Percentiles rank a stretch among this genome's conserved stretches.
These are phyloP conservation scores for Acanthisitta chloris DNA, from an alignment of 2,113 vertebrate genomes.

Conservation along the genomic window DNA sequence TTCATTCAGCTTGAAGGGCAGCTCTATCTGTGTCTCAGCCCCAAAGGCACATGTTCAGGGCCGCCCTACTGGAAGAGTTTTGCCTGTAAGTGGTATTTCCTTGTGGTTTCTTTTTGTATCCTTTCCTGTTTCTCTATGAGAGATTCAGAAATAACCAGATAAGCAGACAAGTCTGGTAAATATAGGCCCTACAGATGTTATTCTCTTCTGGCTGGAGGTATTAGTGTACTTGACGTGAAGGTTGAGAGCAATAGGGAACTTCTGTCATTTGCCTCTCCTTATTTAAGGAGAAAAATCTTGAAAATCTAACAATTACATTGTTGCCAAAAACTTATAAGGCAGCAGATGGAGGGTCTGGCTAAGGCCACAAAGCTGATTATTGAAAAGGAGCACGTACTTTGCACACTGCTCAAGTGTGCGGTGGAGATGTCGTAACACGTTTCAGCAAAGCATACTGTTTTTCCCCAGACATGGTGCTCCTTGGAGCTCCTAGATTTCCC, in stretches of 20 bases:
- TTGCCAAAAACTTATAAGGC: not conserved
- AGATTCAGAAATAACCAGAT: not conserved
- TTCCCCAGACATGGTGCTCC: fast-evolving
- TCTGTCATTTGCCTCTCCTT: fast-evolving
- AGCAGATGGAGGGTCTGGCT: not conserved
- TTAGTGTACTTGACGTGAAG: fast-evolving
- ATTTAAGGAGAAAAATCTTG: not conserved
- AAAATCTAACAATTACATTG: not conserved
- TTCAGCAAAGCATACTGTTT: not conserved
- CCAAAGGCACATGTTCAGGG: not conserved
- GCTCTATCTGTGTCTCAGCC: not conserved
- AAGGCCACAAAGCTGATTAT: not conserved
- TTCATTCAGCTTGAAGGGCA: not conserved
- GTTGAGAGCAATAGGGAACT: not conserved
- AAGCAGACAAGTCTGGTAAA: not conserved
- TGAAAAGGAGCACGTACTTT: not conserved
- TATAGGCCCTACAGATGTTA: fast-evolving
- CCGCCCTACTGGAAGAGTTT: not conserved
- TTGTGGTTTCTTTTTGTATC: not conserved
- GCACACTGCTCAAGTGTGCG: not conserved
- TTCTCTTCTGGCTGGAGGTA: not conserved
- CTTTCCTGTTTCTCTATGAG: not conserved
- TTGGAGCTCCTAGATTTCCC: not conserved
- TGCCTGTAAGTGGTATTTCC: fast-evolving
- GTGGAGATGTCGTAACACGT: not conserved